Conservation (phyloP, 2,888 invertebrate species). For the Tricholauxania praeusta region DNA sequence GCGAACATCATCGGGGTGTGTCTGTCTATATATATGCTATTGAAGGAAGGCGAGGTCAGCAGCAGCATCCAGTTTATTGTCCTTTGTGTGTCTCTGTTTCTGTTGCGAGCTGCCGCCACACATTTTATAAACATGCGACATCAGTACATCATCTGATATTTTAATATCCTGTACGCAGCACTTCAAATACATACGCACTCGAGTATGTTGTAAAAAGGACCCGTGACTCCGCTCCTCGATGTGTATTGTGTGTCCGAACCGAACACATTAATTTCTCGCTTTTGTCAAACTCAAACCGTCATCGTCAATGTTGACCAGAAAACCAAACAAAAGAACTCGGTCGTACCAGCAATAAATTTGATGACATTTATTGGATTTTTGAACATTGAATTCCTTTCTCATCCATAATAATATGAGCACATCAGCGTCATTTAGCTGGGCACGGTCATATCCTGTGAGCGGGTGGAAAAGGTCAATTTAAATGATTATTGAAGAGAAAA, state of each 20-base stretch:
- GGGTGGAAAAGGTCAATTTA: slow-evolving; percentile 20
- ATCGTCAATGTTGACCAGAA: slow-evolving; percentile 2
- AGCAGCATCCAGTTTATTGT: slow-evolving; percentile 11
- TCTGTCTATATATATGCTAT: neutral
- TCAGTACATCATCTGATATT: slow-evolving; percentile 20
- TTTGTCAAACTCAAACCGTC: neutral
- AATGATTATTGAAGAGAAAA: neutral
- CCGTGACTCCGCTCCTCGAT: too few relatives aligned
- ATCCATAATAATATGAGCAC: slow-evolving; percentile 29
- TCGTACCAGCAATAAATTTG: slow-evolving; percentile 64
- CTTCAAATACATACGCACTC: neutral
- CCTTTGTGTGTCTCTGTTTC: slow-evolving; percentile 6
- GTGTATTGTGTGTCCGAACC: too few relatives aligned
- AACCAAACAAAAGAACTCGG: slow-evolving; percentile 16
- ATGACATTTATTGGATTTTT: slow-evolving; percentile 67
- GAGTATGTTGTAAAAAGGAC: neutral
- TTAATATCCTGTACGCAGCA: slow-evolving; percentile 35
- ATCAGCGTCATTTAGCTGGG: slow-evolving; percentile 28
- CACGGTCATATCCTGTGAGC: slow-evolving; percentile 8
- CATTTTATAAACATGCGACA: slow-evolving; percentile 8
- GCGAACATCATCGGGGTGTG: neutral
- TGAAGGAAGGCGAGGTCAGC: slow-evolving; percentile 23
- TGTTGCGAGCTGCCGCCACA: slow-evolving; percentile 7
- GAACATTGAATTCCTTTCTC: slow-evolving; percentile 28
- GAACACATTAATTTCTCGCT: too few relatives aligned